Conservation (phyloP, 2,113 vertebrate genomes). For the Calonectris borealis region DNA sequence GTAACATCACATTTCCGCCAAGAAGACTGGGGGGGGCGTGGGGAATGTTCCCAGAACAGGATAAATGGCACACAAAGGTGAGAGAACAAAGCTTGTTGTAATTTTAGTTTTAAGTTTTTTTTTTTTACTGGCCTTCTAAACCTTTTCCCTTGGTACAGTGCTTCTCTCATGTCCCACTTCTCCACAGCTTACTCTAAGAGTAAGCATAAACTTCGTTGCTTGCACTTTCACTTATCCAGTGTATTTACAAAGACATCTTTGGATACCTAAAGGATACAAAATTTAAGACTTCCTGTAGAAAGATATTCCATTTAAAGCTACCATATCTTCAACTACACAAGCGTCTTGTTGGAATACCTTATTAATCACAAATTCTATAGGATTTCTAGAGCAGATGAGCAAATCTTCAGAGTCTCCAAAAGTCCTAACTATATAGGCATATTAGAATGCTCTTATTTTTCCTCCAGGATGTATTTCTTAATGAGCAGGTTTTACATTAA, state of each 20-base stretch:
- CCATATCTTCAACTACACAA: not conserved
- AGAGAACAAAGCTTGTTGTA: not conserved
- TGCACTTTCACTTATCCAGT: not conserved
- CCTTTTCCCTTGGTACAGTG: not conserved
- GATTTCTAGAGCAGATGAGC: not conserved
- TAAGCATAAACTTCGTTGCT: not conserved
- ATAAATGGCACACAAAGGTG: not conserved
- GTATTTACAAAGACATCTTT: not conserved
- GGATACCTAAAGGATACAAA: not conserved
- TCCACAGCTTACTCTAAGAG: not conserved
- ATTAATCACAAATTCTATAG: not conserved
- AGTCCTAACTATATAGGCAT: not conserved
- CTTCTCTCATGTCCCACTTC: not conserved
- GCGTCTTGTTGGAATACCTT: not conserved
- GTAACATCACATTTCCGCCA: not conserved
- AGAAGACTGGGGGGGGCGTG: not conserved
- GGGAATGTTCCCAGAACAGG: not conserved
- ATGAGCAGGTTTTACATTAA: not conserved
- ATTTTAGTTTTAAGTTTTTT: not conserved
- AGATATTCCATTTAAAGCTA: not conserved
- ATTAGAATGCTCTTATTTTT: not conserved
- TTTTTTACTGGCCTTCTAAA: not conserved
- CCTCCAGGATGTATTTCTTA: not conserved
- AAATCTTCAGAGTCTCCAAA: not conserved
- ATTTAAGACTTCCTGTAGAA: not conserved